Base-by-base conservation (phyloP, 1,140 invertebrate genomes). In the Drosophila virilis region DNA sequence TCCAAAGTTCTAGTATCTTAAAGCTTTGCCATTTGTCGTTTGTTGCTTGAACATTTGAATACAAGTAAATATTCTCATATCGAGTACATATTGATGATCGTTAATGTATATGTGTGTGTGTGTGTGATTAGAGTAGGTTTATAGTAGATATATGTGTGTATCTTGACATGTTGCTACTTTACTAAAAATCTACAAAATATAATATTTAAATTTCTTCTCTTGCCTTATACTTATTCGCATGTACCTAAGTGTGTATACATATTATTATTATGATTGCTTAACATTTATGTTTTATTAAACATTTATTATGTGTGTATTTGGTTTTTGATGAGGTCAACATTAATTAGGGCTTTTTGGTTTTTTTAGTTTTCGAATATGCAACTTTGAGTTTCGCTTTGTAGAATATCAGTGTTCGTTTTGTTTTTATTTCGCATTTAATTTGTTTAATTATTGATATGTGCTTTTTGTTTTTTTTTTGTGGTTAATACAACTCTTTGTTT, bases 111-210 rank as follows among this genome's bases (percentile, higher is more conserved):
- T 72, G 37, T 57, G 59, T 65, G 51, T 81, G 59, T 66, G 62
- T 43, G 45, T 51, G 37, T 70, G 60, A 10, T 64, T 52, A 51
- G 15, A 40, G 48, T 51, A 40, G 7, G 61, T 64, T 43, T 75
- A 77, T 77, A 52, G 64, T 59, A 77, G 46, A 80, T 72, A 68
- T 72, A 59, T 43, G 32, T 58, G 67, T 74, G 48, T 79, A 62
- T 68, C 67, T 72, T 72, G 75, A 82, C 61, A 48, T 74, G 60
- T 65, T 42, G 43, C 81, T 86, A 86, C 70, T 79, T 88, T 83
- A 77, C 84, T 86, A 86, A 86, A 86, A 86, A 86, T 86, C 83
- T 86, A 86, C 83, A 86, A 86, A 86, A 86, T 86, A 86, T 86
- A 86, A 88, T 82, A 79, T 88, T 81, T 67, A 50, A 86, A 73